Evolutionary conservation across 2,888 invertebrate species (phyloP), one percentile per base, ranked within the genome.

Genomic region (Lasioglossum lativentre): DNA sequence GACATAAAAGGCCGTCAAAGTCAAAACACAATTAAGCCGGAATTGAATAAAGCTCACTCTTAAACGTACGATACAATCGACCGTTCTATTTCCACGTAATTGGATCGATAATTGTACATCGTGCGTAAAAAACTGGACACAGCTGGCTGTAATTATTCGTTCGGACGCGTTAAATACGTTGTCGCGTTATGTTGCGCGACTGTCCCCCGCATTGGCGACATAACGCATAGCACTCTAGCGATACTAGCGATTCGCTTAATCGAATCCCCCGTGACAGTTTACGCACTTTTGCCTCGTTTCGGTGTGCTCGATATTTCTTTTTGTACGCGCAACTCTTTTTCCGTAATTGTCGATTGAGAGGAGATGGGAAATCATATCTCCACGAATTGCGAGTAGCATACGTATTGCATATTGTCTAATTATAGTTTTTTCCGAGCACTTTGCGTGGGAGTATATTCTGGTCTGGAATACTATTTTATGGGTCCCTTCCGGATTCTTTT

Each of bases 71-170:
- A 70, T 75, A 74, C 82, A 80, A 83, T 83, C 75, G 78, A 45
- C 78, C 66, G 73, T 80, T 80, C 83, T 70, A 80, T 78, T 72
- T 63, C 86, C 86, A 45, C 42, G 83, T 83, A 80, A 86, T 86
- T 87, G 86, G 80, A 87, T 86, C 86, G 87, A 86, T 86, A 86
- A 86, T 83, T 87, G 86, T 78, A 78, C 56, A 83, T 73, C 78
- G 87, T 78, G 80, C 63, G 72, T 63, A 75, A 80, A 86, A 86
- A 82, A 86, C 56, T 74, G 75, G 75, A 52, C 72, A 38, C 85
- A 80, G 66, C 81, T 83, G 75, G 78, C 34, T 63, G 85, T 76
- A 86, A 86, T 85, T 86, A 85, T 86, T 83, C 82, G 40, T 63
- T 75, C 59, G 73, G 66, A 52, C 47, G 38, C 72, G 72, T 70